Evolutionary conservation across 1,140 invertebrate genomes (phyloP).

Genomic region (Mya arenaria): DNA sequence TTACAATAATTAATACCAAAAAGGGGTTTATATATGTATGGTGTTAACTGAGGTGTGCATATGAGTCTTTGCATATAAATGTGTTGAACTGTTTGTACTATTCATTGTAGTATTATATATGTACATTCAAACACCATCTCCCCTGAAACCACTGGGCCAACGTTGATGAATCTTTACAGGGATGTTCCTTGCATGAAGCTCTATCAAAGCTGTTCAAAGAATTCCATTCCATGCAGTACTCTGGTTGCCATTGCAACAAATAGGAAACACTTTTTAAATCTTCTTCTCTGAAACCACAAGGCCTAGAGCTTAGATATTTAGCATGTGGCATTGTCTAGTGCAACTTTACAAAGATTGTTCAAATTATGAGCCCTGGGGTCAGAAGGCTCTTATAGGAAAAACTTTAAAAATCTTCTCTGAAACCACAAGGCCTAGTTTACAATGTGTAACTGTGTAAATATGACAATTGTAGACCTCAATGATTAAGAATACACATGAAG

Average conservation of each 20-base stretch:
- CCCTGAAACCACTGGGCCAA: background rate
- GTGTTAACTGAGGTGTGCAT: too few species aligned
- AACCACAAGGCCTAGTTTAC: background rate
- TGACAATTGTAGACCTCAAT: background rate
- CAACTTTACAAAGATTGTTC: background rate
- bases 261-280: slow-evolving; percentile 17
- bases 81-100: too few species aligned
- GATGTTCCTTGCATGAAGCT: background rate
- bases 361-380: slow-evolving; percentile 14
- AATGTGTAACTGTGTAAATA: background rate
- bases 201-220: slow-evolving; percentile 6
- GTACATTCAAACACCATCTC: background rate
- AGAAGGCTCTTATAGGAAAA: background rate
- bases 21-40: too few species aligned
- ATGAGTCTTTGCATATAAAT: too few species aligned
- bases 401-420: slow-evolving; percentile 3
- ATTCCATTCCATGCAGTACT: slow-evolving; percentile 25
- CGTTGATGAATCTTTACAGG: background rate
- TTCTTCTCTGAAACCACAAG: slow-evolving; percentile 12
- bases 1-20: too few species aligned
- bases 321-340: slow-evolving; percentile 20
- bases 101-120: too few species aligned
- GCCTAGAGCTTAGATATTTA: background rate
- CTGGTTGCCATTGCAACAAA: slow-evolving; percentile 10
- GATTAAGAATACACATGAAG: too few species aligned